Conservation (phyloP, 1,140 invertebrate genomes). For the Polyergus mexicanus region DNA sequence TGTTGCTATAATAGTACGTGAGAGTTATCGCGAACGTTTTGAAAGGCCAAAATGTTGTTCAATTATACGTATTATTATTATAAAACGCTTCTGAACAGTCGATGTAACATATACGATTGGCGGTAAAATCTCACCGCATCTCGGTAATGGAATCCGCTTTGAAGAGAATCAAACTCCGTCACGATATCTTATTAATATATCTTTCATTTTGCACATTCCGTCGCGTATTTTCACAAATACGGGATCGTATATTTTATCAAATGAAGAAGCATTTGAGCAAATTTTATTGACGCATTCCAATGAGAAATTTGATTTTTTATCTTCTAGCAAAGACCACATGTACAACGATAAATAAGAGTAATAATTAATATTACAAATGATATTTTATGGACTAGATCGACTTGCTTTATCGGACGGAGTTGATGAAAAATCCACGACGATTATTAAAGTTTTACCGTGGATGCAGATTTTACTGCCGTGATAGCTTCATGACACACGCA, state of each 20-base stretch:
- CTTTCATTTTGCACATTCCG: slow-evolving; percentile 17
- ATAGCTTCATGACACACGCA: slow-evolving; percentile 63
- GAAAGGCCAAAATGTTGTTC: slow-evolving; percentile 84
- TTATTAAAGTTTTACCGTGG: slow-evolving; percentile 39
- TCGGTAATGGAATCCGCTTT: slow-evolving; percentile 62
- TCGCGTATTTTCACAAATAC: not conserved
- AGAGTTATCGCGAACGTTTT: slow-evolving; percentile 75
- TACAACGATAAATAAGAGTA: slow-evolving; percentile 54
- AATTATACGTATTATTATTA: slow-evolving; percentile 77
- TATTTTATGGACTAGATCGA: slow-evolving; percentile 51
- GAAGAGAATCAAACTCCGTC: slow-evolving; percentile 13
- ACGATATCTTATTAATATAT: not conserved
- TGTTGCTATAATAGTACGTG: slow-evolving; percentile 72
- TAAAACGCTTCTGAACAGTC: slow-evolving; percentile 70
- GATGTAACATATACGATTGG: slow-evolving; percentile 64
- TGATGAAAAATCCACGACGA: slow-evolving; percentile 33
- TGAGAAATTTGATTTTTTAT: not conserved
- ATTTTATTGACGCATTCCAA: slow-evolving; percentile 14
- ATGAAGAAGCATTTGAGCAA: slow-evolving; percentile 1
- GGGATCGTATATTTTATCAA: not conserved
- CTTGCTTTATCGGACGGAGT: slow-evolving; percentile 3
- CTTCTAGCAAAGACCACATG: slow-evolving; percentile 9
- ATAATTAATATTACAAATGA: slow-evolving; percentile 27
- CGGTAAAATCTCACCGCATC: slow-evolving; percentile 71
- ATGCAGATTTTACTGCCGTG: slow-evolving; percentile 66